phyloP scores from a whole-genome alignment of 2,797 vertebrate species.

The Sebastes nivosus region DNA sequence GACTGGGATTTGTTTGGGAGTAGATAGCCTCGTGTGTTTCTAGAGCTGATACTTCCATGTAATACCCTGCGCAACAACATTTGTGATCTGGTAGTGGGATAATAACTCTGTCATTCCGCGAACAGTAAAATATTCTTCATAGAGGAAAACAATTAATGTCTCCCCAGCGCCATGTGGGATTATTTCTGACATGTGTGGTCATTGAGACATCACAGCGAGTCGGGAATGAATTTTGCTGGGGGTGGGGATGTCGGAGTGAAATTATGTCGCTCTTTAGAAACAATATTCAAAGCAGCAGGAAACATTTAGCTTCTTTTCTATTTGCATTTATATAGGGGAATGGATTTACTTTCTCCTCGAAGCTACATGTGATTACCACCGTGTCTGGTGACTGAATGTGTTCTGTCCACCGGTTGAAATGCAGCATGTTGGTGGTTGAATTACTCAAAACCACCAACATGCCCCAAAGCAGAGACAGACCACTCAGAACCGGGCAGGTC shows the following conservation, averaged over 20 bases:
- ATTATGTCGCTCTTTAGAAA: slow-evolving; percentile 17
- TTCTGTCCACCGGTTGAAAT: slow-evolving; percentile 68
- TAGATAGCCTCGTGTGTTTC: slow-evolving; percentile 65
- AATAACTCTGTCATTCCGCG: slow-evolving; percentile 31
- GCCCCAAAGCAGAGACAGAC: slow-evolving; percentile 65
- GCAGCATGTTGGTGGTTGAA: slow-evolving; percentile 65
- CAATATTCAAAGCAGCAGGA: slow-evolving; percentile 13
- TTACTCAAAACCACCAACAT: slow-evolving; percentile 71
- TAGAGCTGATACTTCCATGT: slow-evolving; percentile 65
- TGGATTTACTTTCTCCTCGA: slow-evolving; percentile 26
- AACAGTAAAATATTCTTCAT: slow-evolving; percentile 31
- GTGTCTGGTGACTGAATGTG: slow-evolving; percentile 60
- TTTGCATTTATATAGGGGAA: slow-evolving; percentile 23
- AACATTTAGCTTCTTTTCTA: slow-evolving; percentile 10
- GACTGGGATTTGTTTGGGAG: slow-evolving; percentile 74
- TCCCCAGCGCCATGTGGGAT: slow-evolving; percentile 27
- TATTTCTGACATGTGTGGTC: slow-evolving; percentile 58
- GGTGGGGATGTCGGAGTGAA: slow-evolving; percentile 16
- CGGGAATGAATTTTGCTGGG: slow-evolving; percentile 8
- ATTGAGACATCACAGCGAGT: slow-evolving; percentile 31
- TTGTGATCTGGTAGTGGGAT: slow-evolving; percentile 16
- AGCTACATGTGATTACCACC: slow-evolving; percentile 41
- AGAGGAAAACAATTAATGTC: slow-evolving; percentile 33
- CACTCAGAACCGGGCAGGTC: slow-evolving; percentile 55
- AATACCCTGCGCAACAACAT: slow-evolving; percentile 49